phyloP scores from a whole-genome alignment of 2,797 vertebrate species.

The Botia kubotai region DNA sequence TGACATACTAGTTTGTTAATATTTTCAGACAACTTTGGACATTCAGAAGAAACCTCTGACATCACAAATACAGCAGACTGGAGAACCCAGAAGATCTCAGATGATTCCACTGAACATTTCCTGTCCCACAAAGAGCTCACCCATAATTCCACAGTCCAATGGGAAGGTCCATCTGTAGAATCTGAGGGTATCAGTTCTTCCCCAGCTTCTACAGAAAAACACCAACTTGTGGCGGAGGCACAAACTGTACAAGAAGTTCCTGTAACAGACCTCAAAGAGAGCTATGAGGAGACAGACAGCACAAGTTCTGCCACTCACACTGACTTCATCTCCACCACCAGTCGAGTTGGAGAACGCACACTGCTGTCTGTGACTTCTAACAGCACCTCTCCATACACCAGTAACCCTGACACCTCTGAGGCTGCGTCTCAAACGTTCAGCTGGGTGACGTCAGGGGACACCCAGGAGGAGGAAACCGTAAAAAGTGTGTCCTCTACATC shows the following conservation, averaged over 20 bases:
- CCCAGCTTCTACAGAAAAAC: constrained; percentile 49
- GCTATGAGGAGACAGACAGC: constrained; percentile 40
- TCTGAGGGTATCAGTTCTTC: constrained; percentile 55
- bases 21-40: neutral
- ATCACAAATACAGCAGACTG: constrained; percentile 63
- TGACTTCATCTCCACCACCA: constrained; percentile 82
- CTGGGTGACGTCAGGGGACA: constrained; percentile 47
- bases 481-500: constrained; percentile 57
- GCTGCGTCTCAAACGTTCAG: constrained; percentile 56
- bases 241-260: constrained; percentile 64
- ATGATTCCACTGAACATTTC: constrained; percentile 64
- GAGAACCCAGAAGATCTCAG: constrained; percentile 49
- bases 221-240: constrained; percentile 50
- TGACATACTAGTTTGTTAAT: neutral
- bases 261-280: constrained; percentile 53
- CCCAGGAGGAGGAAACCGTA: constrained; percentile 64
- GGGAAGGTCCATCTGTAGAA: constrained; percentile 59
- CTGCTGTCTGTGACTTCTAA: constrained; percentile 85
- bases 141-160: constrained; percentile 59
- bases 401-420: constrained; percentile 66
- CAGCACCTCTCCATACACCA: constrained; percentile 74
- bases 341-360: constrained; percentile 84
- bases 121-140: constrained; percentile 57
- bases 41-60: constrained; percentile 6
- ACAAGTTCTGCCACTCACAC: constrained; percentile 56